A percentile compares a stretch with the other conserved stretches of the same genome.
phyloP scores from a whole-genome alignment of 2,797 vertebrate species.

The Chromobotia macracanthus region DNA sequence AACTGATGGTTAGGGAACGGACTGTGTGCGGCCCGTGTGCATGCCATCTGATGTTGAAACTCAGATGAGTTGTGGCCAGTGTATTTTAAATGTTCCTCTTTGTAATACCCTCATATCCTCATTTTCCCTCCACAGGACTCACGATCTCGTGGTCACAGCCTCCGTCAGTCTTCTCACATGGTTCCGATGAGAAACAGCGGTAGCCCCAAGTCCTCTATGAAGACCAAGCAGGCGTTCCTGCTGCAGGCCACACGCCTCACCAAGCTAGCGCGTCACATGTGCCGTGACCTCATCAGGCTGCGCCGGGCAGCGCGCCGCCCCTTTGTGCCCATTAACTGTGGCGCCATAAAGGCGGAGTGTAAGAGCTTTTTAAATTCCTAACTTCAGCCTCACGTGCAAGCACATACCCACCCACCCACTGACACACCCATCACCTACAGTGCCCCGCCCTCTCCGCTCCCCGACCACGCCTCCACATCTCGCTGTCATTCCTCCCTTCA shows the following conservation, averaged over 20 bases:
- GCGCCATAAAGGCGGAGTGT: constrained; percentile 99
- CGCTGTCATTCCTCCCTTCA: constrained; percentile 69
- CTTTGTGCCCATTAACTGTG: constrained; percentile 99
- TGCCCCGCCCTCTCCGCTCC: constrained; percentile 61
- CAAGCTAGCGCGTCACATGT: constrained; percentile 97
- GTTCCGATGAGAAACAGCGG: constrained; percentile 91
- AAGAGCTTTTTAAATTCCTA: constrained; percentile 99
- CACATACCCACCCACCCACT: constrained; percentile 56
- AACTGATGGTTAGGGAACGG: no score
- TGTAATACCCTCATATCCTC: neutral
- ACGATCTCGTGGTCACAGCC: constrained; percentile 85
- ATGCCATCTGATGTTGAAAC: no score
- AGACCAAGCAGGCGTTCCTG: constrained; percentile 96
- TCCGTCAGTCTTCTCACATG: constrained; percentile 90
- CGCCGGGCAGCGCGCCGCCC: constrained; percentile 94
- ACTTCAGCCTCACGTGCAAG: constrained; percentile 75
- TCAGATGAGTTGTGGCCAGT: neutral
- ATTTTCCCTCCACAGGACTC: constrained; percentile 77
- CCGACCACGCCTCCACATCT: constrained; percentile 67
- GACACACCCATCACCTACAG: constrained; percentile 55
- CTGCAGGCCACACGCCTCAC: constrained; percentile 95
- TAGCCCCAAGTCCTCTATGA: constrained; percentile 94
- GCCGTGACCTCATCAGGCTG: constrained; percentile 95
- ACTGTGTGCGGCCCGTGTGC: no score
- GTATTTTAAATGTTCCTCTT: neutral